Evolutionary conservation across 2,113 vertebrate genomes (phyloP), one percentile per base, ranked within the genome.

Genomic region (Vulpes ferrilata): DNA sequence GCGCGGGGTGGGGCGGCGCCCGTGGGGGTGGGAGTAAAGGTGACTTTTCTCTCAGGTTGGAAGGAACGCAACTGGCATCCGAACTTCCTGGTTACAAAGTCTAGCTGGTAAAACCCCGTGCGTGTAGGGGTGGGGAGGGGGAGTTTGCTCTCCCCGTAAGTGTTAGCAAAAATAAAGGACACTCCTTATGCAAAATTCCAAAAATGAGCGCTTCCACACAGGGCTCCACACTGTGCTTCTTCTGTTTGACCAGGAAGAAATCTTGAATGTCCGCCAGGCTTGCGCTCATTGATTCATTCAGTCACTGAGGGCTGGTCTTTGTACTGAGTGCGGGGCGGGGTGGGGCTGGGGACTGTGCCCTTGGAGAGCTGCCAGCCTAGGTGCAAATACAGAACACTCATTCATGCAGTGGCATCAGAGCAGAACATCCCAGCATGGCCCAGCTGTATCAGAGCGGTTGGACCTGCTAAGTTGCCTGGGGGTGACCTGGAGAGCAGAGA

Each of bases 181-280:
- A 84, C n/a, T 92, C 59, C 19, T 84, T 35, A 25, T 35, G 43
- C 51, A 86, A 62, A 79, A 65, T 55, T 32, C 59, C 57, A 86
- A 92, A 64, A 64, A 82, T 9, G 80, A 79, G 83, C 13, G 35
- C 65, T 67, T 53, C 69, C 57, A 71, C 35, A 15, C 67, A 20
- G 62, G 83, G 62, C 51, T 79, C 80, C 60, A 73, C 60, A 53
- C 81, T n/a, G 85, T 65, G 82, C 23, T 91, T 83, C 23, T 91
- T 83, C 69, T 67, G 67, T 74, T 81, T 95, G 69, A 55, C 95
- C 60, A 60, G 35, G 64, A 94, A 83, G 94, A 92, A 69, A 94
- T 90, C 80, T 74, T 97, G 96, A 93, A 25, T 64, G 76, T 10
- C 94, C 73, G 87, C 95, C 96, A 98, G 90, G 67, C 38, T 62